Evolutionary conservation across 2,113 vertebrate species (phyloP), one percentile per base, ranked within the genome.

Genomic region (Spheniscus mendiculus): DNA sequence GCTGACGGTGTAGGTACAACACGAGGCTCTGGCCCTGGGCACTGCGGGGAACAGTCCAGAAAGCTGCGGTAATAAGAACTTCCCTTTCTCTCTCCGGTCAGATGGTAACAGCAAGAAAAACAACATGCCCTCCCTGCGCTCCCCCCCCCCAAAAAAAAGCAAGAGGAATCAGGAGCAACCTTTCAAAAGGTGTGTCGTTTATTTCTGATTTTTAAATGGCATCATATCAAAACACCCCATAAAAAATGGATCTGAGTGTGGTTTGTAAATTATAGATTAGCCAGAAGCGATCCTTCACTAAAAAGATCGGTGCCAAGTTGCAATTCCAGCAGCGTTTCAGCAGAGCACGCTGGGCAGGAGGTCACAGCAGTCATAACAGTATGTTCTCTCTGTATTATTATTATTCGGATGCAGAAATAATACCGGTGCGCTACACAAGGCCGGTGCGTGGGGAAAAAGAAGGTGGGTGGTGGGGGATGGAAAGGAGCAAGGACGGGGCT

Each of bases 191-290:
- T 49, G 49, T 2, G 0, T 49, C 14, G 9, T n/a, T 91, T 21
- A 83, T 30, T 77, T 61, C 79, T 9, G 16, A 45, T 95, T 93
- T 82, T 88, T 73, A 85, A 93, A 89, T 50, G 87, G 89, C 91
- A 59, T 76, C 79, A 6, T 63, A 86, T 62, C 94, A 89, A 95
- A 91, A 81, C 52, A 71, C 34, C 36, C 81, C 74, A 77, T 93
- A 88, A 95, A 97, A 85, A 90, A 89, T 80, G 88, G 76, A 94
- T 76, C 90, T 25, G 83, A 95, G 81, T 59, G 63, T 67, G 85
- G 94, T 97, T 95, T 94, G 83, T 96, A 92, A 97, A 96, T 96
- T 97, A 94, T 90, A 94, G 92, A 97, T 95, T 87, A 96, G 89
- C 91, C 89, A 69, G 93, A 88, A 94, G 94, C 63, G 55, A 89